These are phyloP conservation scores for Apis laboriosa DNA, from an alignment of 1,140 invertebrate species.

Conservation along the genomic window DNA sequence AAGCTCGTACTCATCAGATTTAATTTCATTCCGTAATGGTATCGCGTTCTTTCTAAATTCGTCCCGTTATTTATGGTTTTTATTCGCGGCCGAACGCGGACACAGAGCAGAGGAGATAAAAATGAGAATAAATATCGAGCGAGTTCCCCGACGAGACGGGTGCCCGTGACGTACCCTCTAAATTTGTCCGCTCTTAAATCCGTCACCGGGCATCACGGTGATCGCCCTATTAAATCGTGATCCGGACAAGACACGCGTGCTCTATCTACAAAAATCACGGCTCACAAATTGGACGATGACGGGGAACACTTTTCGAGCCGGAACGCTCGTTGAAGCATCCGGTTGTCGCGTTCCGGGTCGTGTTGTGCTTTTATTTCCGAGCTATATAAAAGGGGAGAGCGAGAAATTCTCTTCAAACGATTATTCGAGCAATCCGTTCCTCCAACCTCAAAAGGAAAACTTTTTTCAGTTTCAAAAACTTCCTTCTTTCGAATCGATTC, in stretches of 20 bases:
- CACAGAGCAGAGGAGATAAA: constrained; percentile 50
- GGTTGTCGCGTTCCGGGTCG: neutral
- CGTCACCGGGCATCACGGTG: constrained; percentile 65
- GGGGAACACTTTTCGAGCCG: neutral
- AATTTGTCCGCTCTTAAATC: constrained; percentile 70
- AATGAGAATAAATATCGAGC: constrained; percentile 62
- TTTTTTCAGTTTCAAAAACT: too few species aligned
- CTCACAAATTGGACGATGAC: constrained; percentile 43
- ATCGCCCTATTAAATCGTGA: constrained; percentile 69
- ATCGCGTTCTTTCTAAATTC: constrained; percentile 10
- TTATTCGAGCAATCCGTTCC: too few species aligned
- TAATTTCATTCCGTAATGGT: neutral
- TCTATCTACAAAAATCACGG: constrained; percentile 24
- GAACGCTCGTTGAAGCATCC: constrained; percentile 28
- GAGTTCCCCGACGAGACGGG: constrained; percentile 23
- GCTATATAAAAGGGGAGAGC: neutral
- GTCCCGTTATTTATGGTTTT: constrained; percentile 21
- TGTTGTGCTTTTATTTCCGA: neutral
- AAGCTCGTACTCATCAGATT: neutral
- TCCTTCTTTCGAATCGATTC: too few species aligned
- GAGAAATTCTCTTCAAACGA: neutral
- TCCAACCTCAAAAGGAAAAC: too few species aligned
- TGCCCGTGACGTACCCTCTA: constrained; percentile 67
- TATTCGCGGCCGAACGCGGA: neutral
- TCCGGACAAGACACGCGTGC: constrained; percentile 16